These are phyloP conservation scores for Gadus chalcogrammus DNA, from an alignment of 2,113 vertebrate genomes.

Conservation along the genomic window DNA sequence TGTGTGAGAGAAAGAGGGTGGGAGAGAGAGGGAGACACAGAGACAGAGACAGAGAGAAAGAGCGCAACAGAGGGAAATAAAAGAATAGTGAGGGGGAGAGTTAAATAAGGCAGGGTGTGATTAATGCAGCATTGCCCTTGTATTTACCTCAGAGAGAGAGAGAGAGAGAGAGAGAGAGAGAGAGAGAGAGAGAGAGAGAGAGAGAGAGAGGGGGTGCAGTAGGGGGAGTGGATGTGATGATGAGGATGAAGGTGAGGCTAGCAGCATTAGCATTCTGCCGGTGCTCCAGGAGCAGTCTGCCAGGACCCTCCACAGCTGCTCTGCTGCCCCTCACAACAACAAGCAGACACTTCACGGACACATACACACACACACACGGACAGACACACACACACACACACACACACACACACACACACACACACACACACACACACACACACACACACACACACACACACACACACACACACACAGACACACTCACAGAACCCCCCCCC, in stretches of 20 bases:
- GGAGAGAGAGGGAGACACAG: constrained; percentile 17
- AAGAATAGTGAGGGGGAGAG: constrained; percentile 4
- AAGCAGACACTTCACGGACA: constrained; percentile 47
- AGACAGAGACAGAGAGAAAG: not conserved
- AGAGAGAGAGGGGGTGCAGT: not conserved
- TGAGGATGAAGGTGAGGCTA: constrained; percentile 53
- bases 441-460: too few species aligned
- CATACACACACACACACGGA: too few species aligned
- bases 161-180: constrained; percentile 38
- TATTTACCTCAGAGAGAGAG: constrained; percentile 57
- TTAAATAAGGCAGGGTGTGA: constrained; percentile 45
- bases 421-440: too few species aligned
- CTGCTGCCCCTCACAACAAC: constrained; percentile 47
- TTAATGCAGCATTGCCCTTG: constrained; percentile 77
- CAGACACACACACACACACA: too few species aligned
- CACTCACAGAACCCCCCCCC: too few species aligned
- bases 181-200: too few species aligned
- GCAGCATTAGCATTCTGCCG: constrained; percentile 71
- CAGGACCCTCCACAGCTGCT: constrained; percentile 51
- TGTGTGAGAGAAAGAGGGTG: not conserved
- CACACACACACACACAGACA: too few species aligned
- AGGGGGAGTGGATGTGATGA: too few species aligned
- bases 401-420: too few species aligned
- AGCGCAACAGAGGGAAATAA: not conserved
- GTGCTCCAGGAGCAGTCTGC: constrained; percentile 59